A percentile compares a stretch with the other conserved stretches of the same genome.
Conservation (phyloP, 2,888 invertebrate species). For the Steromphala cineraria region DNA sequence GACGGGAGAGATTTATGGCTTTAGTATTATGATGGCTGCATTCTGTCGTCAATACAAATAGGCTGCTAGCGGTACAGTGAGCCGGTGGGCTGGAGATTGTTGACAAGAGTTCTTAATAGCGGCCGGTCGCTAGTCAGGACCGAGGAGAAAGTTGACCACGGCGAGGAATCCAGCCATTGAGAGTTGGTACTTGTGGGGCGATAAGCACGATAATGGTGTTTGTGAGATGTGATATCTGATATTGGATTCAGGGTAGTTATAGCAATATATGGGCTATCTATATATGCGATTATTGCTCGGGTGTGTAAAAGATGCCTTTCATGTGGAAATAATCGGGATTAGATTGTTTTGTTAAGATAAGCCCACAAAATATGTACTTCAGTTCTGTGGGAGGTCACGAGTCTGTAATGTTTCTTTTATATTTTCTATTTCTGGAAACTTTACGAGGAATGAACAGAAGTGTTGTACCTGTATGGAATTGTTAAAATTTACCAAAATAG, state of each 20-base stretch:
- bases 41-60: not conserved
- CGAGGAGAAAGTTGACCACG: not conserved
- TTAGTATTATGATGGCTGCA: not conserved
- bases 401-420: no score
- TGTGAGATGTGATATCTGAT: no score
- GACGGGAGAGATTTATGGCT: not conserved
- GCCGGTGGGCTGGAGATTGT: not conserved
- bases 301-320: not conserved
- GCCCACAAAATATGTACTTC: not conserved
- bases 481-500: no score
- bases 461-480: no score
- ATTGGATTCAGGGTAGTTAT: no score
- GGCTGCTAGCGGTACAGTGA: not conserved
- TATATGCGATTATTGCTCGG: no score
- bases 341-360: not conserved
- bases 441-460: no score
- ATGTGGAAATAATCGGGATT: slow-evolving; percentile 1
- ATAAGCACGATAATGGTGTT: no score
- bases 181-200: not conserved
- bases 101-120: not conserved
- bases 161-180: not conserved
- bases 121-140: not conserved
- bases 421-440: no score
- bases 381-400: no score
- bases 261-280: no score